Conservation (phyloP, 1,140 invertebrate species). For the Drosophila melanogaster region Release_6_plus_ISO1_MT NC_004354.4:9518001-9518500, state of each 20-base stretch:
- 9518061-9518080: conserved; percentile 34
- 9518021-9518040: no score
- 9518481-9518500: background rate
- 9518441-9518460: conserved; percentile 16
- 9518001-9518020: conserved; percentile 24
- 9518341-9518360: background rate
- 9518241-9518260: conserved; percentile 64
- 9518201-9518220: conserved; percentile 31
- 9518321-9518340: conserved; percentile 42
- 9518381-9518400: conserved; percentile 23
- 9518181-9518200: conserved; percentile 49
- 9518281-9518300: conserved; percentile 20
- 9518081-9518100: conserved; percentile 7
- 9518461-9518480: background rate
- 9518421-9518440: conserved; percentile 16
- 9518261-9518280: conserved; percentile 49
- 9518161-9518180: conserved; percentile 67
- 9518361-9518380: conserved; percentile 2
- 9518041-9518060: conserved; percentile 19
- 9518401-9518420: conserved; percentile 45
- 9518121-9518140: conserved; percentile 54
- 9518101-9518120: conserved; percentile 56
- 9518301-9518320: conserved; percentile 31
- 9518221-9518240: conserved; percentile 49
- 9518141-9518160: conserved; percentile 37